These are phyloP conservation scores for Acrobasis repandana DNA, from an alignment of 2,888 invertebrate species.

Conservation along the genomic window DNA sequence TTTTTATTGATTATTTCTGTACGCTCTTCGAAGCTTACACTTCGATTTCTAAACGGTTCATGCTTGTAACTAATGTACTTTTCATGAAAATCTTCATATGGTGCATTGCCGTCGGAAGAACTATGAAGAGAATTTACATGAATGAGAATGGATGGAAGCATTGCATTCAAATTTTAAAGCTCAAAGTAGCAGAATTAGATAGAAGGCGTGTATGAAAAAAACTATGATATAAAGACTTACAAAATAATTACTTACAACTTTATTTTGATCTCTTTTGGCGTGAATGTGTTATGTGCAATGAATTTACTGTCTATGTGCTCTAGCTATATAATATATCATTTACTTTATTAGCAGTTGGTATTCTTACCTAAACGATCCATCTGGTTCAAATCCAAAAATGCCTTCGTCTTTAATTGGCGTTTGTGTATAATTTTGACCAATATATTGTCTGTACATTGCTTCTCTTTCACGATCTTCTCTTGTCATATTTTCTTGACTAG, in stretches of 20 bases:
- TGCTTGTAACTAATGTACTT: conserved; percentile 88
- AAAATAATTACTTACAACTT: conserved; percentile 24
- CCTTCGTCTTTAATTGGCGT: conserved; percentile 84
- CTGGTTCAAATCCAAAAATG: conserved; percentile 79
- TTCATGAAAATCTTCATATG: conserved; percentile 91
- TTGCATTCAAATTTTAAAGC: conserved; percentile 43
- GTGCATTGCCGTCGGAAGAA: conserved; percentile 81
- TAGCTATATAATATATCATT: conserved; percentile 24
- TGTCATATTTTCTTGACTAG: conserved; percentile 85
- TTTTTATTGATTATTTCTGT: conserved; percentile 62
- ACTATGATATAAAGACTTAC: conserved; percentile 28
- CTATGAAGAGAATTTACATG: conserved; percentile 77
- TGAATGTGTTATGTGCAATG: conserved; percentile 37
- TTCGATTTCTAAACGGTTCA: conserved; percentile 88
- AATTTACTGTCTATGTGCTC: conserved; percentile 34
- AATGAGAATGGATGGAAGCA: conserved; percentile 67
- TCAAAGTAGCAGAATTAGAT: conserved; percentile 32
- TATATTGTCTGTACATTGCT: conserved; percentile 69
- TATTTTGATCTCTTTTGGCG: conserved; percentile 32
- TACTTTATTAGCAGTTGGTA: not conserved
- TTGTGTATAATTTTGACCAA: conserved; percentile 78
- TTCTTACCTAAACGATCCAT: conserved; percentile 76
- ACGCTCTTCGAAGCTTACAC: conserved; percentile 87
- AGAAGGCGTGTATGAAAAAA: conserved; percentile 22
- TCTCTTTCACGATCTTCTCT: conserved; percentile 73